phyloP scores from a whole-genome alignment of 2,113 vertebrate genomes.

The Rhizomys pruinosus region DNA sequence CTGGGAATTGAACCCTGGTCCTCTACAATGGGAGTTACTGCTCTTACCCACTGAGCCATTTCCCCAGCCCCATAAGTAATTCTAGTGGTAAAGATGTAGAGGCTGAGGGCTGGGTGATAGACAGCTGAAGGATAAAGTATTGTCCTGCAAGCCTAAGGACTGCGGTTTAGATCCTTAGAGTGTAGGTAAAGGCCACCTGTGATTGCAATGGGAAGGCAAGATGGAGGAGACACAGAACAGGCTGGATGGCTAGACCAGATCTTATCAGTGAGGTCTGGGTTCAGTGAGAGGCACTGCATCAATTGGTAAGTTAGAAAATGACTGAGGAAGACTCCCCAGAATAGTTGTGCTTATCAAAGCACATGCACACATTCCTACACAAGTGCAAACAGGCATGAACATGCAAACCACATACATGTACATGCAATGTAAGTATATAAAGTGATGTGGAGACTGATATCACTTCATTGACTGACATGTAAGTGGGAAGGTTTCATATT shows the following conservation, averaged over 20 bases:
- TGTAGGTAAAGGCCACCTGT: no score
- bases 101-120: not conserved
- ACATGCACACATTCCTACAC: not conserved
- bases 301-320: not conserved
- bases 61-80: no score
- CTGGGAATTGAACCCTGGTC: no score
- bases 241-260: not conserved
- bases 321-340: not conserved
- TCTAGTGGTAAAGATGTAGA: not conserved
- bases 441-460: not conserved
- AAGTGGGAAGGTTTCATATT: not conserved
- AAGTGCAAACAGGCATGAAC: not conserved
- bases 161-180: not conserved
- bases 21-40: no score
- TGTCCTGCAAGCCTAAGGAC: rapidly evolving
- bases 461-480: not conserved
- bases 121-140: not conserved
- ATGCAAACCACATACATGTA: not conserved
- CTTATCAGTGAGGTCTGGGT: not conserved
- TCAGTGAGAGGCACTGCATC: not conserved
- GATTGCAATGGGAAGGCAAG: not conserved
- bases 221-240: rapidly evolving
- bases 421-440: not conserved
- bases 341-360: no score
- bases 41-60: no score